These are phyloP conservation scores for Eutolmus rufibarbis DNA, from an alignment of 2,888 invertebrate species.

Conservation along the genomic window DNA sequence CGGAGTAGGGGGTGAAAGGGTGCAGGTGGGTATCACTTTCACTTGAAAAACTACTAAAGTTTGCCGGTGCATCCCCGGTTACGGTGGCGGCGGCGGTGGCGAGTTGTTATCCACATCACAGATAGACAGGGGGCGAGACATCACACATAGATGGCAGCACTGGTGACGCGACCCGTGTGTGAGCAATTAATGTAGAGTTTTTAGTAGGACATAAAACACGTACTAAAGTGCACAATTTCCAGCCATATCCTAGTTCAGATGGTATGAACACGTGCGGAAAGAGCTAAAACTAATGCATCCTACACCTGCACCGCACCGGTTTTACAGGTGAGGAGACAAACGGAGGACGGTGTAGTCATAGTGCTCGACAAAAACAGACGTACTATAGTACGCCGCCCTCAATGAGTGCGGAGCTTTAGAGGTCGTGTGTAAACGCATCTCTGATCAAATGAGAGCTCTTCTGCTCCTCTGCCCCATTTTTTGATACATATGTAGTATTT, in stretches of 20 bases:
- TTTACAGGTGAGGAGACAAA: neutral
- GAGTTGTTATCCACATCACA: neutral
- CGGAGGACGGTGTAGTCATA: neutral
- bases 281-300: neutral
- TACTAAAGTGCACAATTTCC: neutral
- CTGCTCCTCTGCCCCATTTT: neutral
- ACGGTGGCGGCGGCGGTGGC: neutral
- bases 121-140: neutral
- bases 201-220: neutral
- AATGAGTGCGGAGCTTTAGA: neutral
- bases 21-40: neutral
- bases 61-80: neutral
- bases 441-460: neutral
- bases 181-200: neutral
- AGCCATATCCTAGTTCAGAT: neutral
- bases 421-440: neutral
- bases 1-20: neutral
- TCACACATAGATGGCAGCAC: neutral
- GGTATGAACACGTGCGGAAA: neutral
- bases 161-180: neutral
- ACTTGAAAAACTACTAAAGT: constrained; percentile 8
- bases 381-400: neutral
- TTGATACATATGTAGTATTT: neutral
- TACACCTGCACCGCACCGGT: neutral
- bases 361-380: neutral